Base-by-base conservation (phyloP, 2,888 invertebrate species). In the Rhogogaster chlorosoma region DNA sequence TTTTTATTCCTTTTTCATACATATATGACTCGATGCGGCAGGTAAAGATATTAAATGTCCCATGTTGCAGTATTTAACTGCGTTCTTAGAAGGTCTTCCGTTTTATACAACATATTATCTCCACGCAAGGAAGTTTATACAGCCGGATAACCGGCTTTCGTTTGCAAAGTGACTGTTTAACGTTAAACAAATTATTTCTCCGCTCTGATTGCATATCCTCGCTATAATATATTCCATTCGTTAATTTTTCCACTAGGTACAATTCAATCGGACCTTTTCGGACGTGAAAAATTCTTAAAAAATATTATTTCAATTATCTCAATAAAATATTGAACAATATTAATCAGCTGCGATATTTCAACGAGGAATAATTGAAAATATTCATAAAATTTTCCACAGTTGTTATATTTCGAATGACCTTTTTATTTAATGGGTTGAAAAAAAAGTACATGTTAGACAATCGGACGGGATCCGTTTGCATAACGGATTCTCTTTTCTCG, bases 381-480 rank as follows among this genome's bases (percentile, higher is more conserved):
- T 9, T 22, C 22, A n/a, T 12, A 61, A 12, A 10, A 2, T 26
- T 22, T 29, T 10, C 61, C 9, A 26, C 2, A 61, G 12, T 26
- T 26, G 7, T 61, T 61, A 29, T 61, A 61, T 26, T 12, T 10
- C 10, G 26, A 12, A 61, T 22, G 61, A 61, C 22, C 12, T 29
- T 61, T 61, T 61, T 26, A 29, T 22, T 29, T 26, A 61, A 10
- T 4, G 26, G 26, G 26, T 61, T 61, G 9, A 22, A 61, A 2
- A 32, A 67, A 67, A 67, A 61, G 22, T 67, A 10, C 71, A 38
- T 36, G n/a, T 71, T 10, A 38, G 22, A 67, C 32, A 67, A 67
- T 67, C 42, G 45, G n/a, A 61, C 18, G 29, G 7, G 5, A 61
- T 80, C 36, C 80, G 80, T 80, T 80, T 80, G 61, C 80, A 80